Evolutionary conservation across 2,888 invertebrate species (phyloP).

Genomic region (Trypoxylon attenuatum): DNA sequence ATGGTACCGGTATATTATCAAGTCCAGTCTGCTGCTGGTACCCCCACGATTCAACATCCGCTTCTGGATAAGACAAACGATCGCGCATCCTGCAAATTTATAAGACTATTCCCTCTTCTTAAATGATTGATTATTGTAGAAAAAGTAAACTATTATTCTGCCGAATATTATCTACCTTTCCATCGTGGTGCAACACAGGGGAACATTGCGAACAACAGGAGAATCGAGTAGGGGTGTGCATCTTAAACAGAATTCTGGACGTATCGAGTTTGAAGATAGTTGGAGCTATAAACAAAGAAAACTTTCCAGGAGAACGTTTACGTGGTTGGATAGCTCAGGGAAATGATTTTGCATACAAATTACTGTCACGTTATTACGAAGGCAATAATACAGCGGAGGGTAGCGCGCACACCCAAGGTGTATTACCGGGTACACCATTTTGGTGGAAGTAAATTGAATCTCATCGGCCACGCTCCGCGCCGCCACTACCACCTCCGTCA

Average conservation of each 20-base stretch:
- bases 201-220: background rate
- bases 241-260: conserved; percentile 36
- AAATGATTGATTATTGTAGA: too few species aligned
- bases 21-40: conserved; percentile 4
- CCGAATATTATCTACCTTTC: too few species aligned
- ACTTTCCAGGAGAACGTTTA: conserved; percentile 40
- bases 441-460: conserved; percentile 64
- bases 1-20: conserved; percentile 49
- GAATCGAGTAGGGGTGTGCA: background rate
- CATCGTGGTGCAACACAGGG: too few species aligned
- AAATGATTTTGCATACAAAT: conserved; percentile 61
- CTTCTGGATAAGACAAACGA: too few species aligned
- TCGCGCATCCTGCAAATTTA: too few species aligned
- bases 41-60: background rate
- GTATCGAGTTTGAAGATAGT: conserved; percentile 47
- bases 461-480: conserved; percentile 52
- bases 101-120: too few species aligned
- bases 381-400: conserved; percentile 57
- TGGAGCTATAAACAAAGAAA: conserved; percentile 48
- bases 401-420: conserved; percentile 53
- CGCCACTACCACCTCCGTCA: conserved; percentile 12
- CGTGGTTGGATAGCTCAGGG: conserved; percentile 44
- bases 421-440: conserved; percentile 63
- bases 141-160: too few species aligned
- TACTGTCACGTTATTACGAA: conserved; percentile 56